Evolutionary conservation across 1,140 invertebrate species (phyloP).

Genomic region (Drosophila santomea): DNA sequence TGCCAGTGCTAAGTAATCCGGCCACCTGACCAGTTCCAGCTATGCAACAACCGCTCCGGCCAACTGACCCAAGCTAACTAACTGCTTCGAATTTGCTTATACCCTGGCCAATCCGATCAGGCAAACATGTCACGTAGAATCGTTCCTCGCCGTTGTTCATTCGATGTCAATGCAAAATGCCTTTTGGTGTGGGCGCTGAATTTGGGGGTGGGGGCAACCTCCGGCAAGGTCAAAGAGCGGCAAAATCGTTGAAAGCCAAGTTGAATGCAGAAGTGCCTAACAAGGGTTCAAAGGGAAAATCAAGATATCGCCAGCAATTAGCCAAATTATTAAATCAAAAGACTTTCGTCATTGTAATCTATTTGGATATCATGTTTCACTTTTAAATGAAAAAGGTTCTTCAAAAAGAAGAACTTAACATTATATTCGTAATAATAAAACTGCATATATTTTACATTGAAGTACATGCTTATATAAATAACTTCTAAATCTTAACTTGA

Average conservation of each 20-base stretch:
- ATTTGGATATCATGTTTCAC: neutral
- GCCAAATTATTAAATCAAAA: neutral
- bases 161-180: slow-evolving; percentile 72
- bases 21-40: slow-evolving; percentile 8
- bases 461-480: neutral
- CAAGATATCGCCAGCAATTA: slow-evolving; percentile 7
- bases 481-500: neutral
- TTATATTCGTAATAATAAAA: too few relatives aligned
- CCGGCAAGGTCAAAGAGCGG: slow-evolving; percentile 67
- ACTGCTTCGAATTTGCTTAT: slow-evolving; percentile 46
- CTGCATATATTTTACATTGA: too few relatives aligned
- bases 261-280: slow-evolving; percentile 24
- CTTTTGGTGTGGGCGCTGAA: slow-evolving; percentile 47
- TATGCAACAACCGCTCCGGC: slow-evolving; percentile 8
- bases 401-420: too few relatives aligned
- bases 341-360: neutral
- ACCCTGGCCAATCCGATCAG: slow-evolving; percentile 48
- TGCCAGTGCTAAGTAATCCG: slow-evolving; percentile 33
- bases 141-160: slow-evolving; percentile 64
- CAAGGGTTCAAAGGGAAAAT: neutral
- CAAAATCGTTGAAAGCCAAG: slow-evolving; percentile 34
- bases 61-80: slow-evolving; percentile 55
- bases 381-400: too few relatives aligned
- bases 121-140: slow-evolving; percentile 73
- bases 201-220: slow-evolving; percentile 52